These are phyloP conservation scores for Avahi laniger DNA, from an alignment of 2,797 vertebrate species.

Conservation along the genomic window DNA sequence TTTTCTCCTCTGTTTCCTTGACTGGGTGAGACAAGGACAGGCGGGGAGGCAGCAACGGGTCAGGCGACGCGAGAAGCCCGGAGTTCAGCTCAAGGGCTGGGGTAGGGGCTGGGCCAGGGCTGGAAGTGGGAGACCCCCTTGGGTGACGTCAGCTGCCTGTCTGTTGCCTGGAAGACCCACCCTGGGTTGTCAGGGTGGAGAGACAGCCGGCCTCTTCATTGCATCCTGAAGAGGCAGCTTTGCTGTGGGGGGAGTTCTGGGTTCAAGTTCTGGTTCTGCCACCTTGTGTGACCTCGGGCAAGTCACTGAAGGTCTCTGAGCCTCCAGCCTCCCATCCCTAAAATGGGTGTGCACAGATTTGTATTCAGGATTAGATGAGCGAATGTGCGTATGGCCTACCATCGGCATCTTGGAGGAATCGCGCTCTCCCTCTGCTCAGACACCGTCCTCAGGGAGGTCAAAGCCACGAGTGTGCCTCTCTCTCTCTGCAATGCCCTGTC, in stretches of 20 bases:
- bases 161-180: not conserved
- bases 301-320: not conserved
- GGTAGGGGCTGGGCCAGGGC: not conserved
- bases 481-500: not conserved
- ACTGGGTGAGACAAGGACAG: not conserved
- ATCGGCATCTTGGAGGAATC: not conserved
- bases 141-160: not conserved
- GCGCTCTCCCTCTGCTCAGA: not conserved
- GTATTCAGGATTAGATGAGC: not conserved
- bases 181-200: not conserved
- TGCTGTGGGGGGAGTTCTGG: not conserved
- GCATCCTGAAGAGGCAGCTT: not conserved
- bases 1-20: constrained; percentile 15
- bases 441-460: accelerated
- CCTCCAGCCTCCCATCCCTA: not conserved
- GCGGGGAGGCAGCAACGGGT: not conserved
- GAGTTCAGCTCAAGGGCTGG: not conserved
- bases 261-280: not conserved
- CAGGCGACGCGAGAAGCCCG: not conserved
- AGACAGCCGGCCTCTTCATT: not conserved
- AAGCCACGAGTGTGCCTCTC: not conserved
- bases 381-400: constrained; percentile 16
- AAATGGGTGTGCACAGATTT: not conserved
- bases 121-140: not conserved
- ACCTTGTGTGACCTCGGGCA: not conserved